A percentile compares a stretch with the other conserved stretches of the same genome.
Conservation (phyloP, 2,888 invertebrate genomes). For the Cheiracanthium punctorium region DNA sequence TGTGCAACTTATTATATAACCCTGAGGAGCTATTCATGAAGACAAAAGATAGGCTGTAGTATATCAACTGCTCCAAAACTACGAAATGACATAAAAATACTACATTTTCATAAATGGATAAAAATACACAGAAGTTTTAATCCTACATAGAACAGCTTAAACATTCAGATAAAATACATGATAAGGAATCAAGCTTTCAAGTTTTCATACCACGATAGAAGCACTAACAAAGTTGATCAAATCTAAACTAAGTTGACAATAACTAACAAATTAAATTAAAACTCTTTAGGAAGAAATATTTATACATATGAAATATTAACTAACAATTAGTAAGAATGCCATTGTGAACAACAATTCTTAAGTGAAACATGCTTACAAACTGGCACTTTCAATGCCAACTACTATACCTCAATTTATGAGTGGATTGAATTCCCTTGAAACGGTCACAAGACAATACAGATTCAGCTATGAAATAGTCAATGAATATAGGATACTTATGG, state of each 20-base stretch:
- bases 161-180: slow-evolving; percentile 60
- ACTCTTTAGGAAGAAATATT: slow-evolving; percentile 37
- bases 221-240: slow-evolving; percentile 50
- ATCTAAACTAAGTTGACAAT: slow-evolving; percentile 46
- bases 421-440: neutral
- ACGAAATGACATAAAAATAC: neutral
- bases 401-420: neutral
- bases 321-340: slow-evolving; percentile 64
- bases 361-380: slow-evolving; percentile 50
- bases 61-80: neutral
- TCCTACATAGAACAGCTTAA: slow-evolving; percentile 42
- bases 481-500: neutral
- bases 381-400: slow-evolving; percentile 32
- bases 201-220: slow-evolving; percentile 24
- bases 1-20: slow-evolving; percentile 38
- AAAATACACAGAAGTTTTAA: slow-evolving; percentile 53
- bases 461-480: neutral
- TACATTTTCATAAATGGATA: slow-evolving; percentile 31
- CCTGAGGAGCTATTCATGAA: slow-evolving; percentile 34
- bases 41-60: neutral
- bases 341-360: slow-evolving; percentile 37
- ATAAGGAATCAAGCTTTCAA: slow-evolving; percentile 47
- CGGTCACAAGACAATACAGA: neutral
- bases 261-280: slow-evolving; percentile 48
- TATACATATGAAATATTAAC: slow-evolving; percentile 58